Percentiles rank a stretch among this genome's conserved stretches.
Evolutionary conservation across 1,140 invertebrate genomes (phyloP).

Genomic region (Rhagoletis pomonella): DNA sequence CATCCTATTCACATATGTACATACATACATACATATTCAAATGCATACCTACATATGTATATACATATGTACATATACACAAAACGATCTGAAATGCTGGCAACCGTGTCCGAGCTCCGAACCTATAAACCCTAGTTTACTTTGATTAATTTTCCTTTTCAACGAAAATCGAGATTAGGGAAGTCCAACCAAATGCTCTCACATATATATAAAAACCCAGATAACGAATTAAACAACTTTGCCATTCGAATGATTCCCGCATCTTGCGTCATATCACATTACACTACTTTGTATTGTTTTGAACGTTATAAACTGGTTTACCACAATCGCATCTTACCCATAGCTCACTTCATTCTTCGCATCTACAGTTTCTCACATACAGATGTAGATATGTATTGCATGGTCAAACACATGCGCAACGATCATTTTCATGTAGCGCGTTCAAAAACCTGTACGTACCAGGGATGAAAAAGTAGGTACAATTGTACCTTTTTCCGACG

Average conservation of each 20-base stretch:
- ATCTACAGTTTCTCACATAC: neutral
- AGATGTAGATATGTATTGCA: neutral
- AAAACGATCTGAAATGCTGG: too few species aligned
- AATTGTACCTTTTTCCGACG: too few species aligned
- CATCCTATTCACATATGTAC: too few species aligned
- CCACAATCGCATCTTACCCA: constrained; percentile 13
- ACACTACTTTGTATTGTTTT: constrained; percentile 39
- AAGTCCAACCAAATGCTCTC: constrained; percentile 23
- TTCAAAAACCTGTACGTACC: constrained; percentile 46
- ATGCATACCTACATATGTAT: neutral
- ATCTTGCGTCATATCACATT: constrained; percentile 49
- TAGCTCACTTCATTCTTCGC: neutral
- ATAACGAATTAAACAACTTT: constrained; percentile 19
- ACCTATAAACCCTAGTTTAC: constrained; percentile 11
- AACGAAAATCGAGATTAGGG: constrained; percentile 35
- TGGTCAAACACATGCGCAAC: neutral
- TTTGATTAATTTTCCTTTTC: constrained; percentile 45
- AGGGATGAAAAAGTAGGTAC: too few species aligned
- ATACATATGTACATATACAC: neutral
- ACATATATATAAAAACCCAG: constrained; percentile 29
- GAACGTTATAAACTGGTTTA: constrained; percentile 47
- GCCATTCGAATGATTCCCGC: constrained; percentile 9
- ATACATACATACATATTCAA: too few species aligned
- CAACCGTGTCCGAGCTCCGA: neutral
- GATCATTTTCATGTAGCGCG: constrained; percentile 35